Conservation (phyloP, 2,888 invertebrate species). For the Eupithecia subumbrata region DNA sequence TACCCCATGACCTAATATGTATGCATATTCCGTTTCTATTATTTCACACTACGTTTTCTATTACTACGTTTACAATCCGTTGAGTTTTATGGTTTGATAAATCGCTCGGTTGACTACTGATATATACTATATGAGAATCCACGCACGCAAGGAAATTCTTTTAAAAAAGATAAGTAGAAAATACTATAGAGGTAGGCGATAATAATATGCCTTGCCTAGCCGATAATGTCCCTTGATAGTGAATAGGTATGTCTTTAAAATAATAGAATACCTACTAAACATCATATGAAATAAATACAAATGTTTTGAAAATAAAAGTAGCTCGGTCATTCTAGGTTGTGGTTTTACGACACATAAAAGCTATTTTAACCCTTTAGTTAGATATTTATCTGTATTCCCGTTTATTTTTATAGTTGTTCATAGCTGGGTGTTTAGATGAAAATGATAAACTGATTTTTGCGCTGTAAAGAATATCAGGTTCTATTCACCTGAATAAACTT, state of each 20-base stretch:
- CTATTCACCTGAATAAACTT: slow-evolving; percentile 49
- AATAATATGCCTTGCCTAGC: neutral
- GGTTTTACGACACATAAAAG: slow-evolving; percentile 16
- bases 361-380: slow-evolving; percentile 13
- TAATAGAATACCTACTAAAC: neutral
- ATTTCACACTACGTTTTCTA: slow-evolving; percentile 44
- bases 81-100: slow-evolving; percentile 34
- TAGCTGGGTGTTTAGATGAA: neutral
- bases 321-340: neutral
- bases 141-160: slow-evolving; percentile 23
- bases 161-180: neutral
- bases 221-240: neutral
- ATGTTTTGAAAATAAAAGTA: neutral
- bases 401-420: slow-evolving; percentile 1
- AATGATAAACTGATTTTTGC: neutral
- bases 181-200: neutral
- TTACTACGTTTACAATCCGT: slow-evolving; percentile 39
- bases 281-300: neutral
- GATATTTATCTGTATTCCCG: neutral
- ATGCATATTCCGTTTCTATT: slow-evolving; percentile 51
- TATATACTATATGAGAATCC: slow-evolving; percentile 31
- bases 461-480: neutral
- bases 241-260: neutral
- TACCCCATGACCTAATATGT: slow-evolving; percentile 45
- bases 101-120: slow-evolving; percentile 37